These are phyloP conservation scores for Tanytarsus gracilentus DNA, from an alignment of 2,888 invertebrate genomes.

Conservation along the genomic window DNA sequence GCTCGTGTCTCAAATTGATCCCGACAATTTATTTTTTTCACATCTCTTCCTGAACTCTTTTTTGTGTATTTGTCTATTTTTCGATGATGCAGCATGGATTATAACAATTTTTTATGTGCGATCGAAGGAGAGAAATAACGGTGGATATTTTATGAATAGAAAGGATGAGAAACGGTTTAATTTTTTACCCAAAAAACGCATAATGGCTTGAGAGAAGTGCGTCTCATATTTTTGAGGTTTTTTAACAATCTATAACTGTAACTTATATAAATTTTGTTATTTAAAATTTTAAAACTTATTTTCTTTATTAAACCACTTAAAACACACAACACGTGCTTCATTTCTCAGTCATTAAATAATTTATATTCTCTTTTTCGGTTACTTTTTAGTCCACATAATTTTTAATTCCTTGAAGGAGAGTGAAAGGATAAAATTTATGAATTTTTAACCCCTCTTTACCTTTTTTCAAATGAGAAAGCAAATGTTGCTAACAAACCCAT, in stretches of 20 bases:
- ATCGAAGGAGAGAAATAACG: background rate
- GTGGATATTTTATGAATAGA: too few relatives aligned
- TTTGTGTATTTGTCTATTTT: background rate
- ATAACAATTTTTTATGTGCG: background rate
- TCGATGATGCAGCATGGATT: background rate
- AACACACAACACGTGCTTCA: background rate
- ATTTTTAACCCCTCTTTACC: background rate
- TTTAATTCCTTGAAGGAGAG: background rate
- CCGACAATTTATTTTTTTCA: background rate
- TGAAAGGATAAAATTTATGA: background rate
- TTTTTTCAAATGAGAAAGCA: background rate
- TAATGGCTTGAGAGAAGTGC: too few relatives aligned
- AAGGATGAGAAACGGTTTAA: too few relatives aligned
- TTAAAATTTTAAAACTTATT: background rate
- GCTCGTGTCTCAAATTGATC: background rate
- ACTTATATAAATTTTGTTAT: background rate
- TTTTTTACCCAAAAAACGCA: too few relatives aligned
- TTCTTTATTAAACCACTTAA: background rate
- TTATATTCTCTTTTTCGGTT: background rate
- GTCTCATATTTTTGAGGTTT: too few relatives aligned
- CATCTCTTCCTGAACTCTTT: slow-evolving; percentile 14
- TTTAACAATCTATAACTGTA: too few relatives aligned
- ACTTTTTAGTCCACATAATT: background rate
- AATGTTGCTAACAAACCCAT: background rate
- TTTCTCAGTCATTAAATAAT: background rate